Evolutionary conservation across 2,113 vertebrate genomes (phyloP).

Genomic region (Brachyhypopomus gauderio): DNA sequence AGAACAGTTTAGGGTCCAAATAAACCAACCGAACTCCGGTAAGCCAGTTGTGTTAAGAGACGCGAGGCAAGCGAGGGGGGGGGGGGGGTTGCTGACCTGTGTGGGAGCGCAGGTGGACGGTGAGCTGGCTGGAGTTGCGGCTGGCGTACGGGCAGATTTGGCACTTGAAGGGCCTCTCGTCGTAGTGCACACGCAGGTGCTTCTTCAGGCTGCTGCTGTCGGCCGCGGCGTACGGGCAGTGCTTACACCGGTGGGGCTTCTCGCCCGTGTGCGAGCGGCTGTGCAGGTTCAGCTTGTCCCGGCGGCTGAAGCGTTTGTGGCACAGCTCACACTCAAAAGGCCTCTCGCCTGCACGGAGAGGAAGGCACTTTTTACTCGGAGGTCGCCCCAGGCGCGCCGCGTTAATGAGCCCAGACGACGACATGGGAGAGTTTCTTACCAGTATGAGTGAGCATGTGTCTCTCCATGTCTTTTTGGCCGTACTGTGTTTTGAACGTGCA

Average conservation of each 20-base stretch:
- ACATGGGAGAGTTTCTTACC: constrained; percentile 69
- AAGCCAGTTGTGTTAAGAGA: no score
- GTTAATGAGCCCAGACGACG: background rate
- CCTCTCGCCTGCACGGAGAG: constrained; percentile 83
- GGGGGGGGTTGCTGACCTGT: constrained; percentile 62
- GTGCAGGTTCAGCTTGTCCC: constrained; percentile 96
- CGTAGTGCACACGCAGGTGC: constrained; percentile 91
- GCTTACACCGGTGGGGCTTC: constrained; percentile 94
- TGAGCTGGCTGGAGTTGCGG: constrained; percentile 97
- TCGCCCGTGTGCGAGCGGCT: constrained; percentile 91
- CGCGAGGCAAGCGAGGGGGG: background rate
- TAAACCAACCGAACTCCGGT: no score
- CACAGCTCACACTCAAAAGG: constrained; percentile 95
- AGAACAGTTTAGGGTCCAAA: no score
- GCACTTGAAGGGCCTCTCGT: constrained; percentile 94
- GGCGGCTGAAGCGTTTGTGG: constrained; percentile 90
- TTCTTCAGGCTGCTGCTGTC: constrained; percentile 98
- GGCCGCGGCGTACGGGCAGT: constrained; percentile 88
- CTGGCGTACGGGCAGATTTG: constrained; percentile 97
- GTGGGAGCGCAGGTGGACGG: constrained; percentile 93
- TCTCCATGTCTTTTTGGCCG: constrained; percentile 97
- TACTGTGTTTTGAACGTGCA: constrained; percentile 98
- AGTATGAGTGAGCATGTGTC: constrained; percentile 94
- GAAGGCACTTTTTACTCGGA: background rate
- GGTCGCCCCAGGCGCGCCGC: no score